phyloP scores from a whole-genome alignment of 2,113 vertebrate genomes.

The Colaptes auratus region DNA sequence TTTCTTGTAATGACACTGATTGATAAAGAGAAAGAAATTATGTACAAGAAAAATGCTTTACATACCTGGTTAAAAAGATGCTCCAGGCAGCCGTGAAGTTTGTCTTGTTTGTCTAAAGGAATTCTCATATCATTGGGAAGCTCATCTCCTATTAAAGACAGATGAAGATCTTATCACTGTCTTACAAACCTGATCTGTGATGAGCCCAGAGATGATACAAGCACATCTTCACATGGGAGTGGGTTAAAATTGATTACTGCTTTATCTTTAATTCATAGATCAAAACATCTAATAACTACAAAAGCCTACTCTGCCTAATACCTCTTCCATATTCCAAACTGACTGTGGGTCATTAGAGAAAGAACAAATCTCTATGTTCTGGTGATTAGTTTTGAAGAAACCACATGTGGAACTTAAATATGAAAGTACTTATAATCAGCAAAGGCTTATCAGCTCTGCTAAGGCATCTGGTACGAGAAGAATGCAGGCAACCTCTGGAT shows the following conservation, averaged over 20 bases:
- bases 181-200: not conserved
- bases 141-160: slow-evolving; percentile 85
- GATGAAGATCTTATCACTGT: not conserved
- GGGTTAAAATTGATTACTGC: not conserved
- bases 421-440: not conserved
- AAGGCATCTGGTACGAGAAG: not conserved
- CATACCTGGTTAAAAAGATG: slow-evolving; percentile 97
- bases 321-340: not conserved
- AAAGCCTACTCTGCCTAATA: not conserved
- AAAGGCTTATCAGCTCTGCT: not conserved
- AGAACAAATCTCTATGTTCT: not conserved
- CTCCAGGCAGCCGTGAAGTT: slow-evolving; percentile 95
- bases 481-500: not conserved
- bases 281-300: not conserved
- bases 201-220: not conserved
- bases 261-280: not conserved
- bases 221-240: not conserved
- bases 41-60: not conserved
- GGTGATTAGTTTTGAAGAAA: not conserved
- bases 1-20: not conserved
- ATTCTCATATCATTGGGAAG: slow-evolving; percentile 97
- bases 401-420: not conserved
- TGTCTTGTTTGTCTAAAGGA: slow-evolving; percentile 95
- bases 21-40: not conserved
- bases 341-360: not conserved